phyloP scores from a whole-genome alignment of 2,797 vertebrate genomes.

The Halcyon leucocephala region DNA sequence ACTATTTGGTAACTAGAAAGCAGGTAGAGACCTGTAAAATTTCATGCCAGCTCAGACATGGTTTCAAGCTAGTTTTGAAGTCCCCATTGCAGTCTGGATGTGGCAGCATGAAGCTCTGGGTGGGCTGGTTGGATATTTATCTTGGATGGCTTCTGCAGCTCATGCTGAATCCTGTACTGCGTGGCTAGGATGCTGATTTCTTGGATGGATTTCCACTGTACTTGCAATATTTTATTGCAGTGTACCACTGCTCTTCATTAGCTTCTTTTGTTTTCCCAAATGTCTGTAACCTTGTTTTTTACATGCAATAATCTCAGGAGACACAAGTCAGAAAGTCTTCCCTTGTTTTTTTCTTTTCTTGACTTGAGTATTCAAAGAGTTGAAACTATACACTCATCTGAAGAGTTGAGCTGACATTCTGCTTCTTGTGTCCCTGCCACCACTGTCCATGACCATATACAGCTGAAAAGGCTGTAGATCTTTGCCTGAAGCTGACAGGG shows the following conservation, averaged over 20 bases:
- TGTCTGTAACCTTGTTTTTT: background rate
- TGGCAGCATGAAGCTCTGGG: background rate
- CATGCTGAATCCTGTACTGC: background rate
- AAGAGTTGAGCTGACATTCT: background rate
- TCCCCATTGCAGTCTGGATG: fast-evolving
- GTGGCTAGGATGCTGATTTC: background rate
- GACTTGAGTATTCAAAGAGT: background rate
- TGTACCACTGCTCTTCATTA: background rate
- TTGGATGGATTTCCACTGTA: background rate
- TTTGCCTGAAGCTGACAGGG: background rate
- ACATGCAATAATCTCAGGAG: background rate
- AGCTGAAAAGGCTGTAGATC: background rate
- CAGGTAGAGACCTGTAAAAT: background rate
- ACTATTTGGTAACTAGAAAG: background rate
- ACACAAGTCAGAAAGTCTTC: background rate
- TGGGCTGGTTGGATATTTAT: background rate
- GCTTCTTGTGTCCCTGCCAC: background rate
- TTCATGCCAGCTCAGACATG: background rate
- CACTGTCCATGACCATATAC: background rate
- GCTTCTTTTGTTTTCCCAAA: background rate
- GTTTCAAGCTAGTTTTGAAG: background rate
- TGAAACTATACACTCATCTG: background rate
- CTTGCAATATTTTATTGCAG: background rate
- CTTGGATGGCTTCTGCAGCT: background rate
- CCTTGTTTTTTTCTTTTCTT: background rate